Evolutionary conservation across 2,797 vertebrate species (phyloP).

Genomic region (Meda fulgida): DNA sequence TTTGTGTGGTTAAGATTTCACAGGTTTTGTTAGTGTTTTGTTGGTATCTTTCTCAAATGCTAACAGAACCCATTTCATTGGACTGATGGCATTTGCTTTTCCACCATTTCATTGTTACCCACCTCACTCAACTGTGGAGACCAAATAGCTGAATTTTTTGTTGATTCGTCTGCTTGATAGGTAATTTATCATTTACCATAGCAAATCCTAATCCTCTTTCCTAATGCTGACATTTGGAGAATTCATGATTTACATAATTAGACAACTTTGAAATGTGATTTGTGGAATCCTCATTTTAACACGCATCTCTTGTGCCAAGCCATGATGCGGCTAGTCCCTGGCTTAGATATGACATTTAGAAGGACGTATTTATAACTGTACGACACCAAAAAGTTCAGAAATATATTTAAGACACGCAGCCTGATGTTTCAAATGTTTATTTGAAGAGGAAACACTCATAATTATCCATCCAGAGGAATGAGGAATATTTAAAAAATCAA

Average conservation of each 20-base stretch:
- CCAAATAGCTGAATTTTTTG: slow-evolving; percentile 31
- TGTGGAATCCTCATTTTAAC: slow-evolving; percentile 85
- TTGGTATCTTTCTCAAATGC: not conserved
- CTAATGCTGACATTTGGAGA: slow-evolving; percentile 92
- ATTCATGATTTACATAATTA: slow-evolving; percentile 98
- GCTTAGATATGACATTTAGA: slow-evolving; percentile 81
- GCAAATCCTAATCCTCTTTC: slow-evolving; percentile 86
- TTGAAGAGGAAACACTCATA: slow-evolving; percentile 21
- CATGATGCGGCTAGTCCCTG: slow-evolving; percentile 70
- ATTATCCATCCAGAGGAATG: not conserved
- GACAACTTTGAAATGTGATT: slow-evolving; percentile 92
- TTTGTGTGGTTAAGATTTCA: slow-evolving; percentile 33
- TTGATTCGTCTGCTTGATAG: slow-evolving; percentile 68
- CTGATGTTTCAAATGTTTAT: slow-evolving; percentile 13
- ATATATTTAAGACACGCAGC: slow-evolving; percentile 21
- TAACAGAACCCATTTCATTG: not conserved
- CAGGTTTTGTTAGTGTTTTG: not conserved
- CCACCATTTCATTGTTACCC: not conserved
- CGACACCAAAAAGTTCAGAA: slow-evolving; percentile 60
- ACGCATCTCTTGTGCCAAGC: slow-evolving; percentile 68
- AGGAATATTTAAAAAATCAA: not conserved
- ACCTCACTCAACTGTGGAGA: not conserved
- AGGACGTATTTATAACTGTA: slow-evolving; percentile 69
- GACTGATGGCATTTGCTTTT: slow-evolving; percentile 35
- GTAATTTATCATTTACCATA: slow-evolving; percentile 78